Evolutionary conservation across 2,888 invertebrate genomes (phyloP).

Genomic region (Eupithecia dodoneata): DNA sequence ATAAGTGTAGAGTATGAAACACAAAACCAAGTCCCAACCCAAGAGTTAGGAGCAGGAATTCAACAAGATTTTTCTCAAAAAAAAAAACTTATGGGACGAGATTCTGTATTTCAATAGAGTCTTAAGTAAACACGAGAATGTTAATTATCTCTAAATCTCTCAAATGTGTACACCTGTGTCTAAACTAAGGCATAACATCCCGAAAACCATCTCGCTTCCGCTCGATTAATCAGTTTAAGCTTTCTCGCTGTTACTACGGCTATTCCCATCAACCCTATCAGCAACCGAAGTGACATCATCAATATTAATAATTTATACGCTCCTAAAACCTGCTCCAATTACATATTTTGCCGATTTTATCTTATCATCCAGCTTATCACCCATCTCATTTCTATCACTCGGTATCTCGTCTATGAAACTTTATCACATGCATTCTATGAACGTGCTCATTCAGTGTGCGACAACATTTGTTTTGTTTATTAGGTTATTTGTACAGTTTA

Average conservation of each 20-base stretch:
- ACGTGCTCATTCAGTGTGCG: slow-evolving; percentile 45
- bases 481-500: slow-evolving; percentile 37
- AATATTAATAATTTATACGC: neutral
- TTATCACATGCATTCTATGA: slow-evolving; percentile 51
- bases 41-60: neutral
- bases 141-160: neutral
- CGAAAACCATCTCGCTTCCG: slow-evolving; percentile 30
- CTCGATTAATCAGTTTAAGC: slow-evolving; percentile 33
- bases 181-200: slow-evolving; percentile 10
- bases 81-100: neutral
- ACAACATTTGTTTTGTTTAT: slow-evolving; percentile 41
- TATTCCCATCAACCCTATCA: neutral
- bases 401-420: slow-evolving; percentile 46
- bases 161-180: neutral
- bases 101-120: neutral
- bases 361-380: slow-evolving; percentile 45
- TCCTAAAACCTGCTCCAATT: neutral
- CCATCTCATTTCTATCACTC: slow-evolving; percentile 34
- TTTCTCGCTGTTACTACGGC: slow-evolving; percentile 27
- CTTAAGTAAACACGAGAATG: neutral
- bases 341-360: slow-evolving; percentile 42
- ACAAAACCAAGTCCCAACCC: neutral
- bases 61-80: neutral
- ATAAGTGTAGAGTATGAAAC: neutral
- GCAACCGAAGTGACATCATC: neutral